A percentile compares a stretch with the other conserved stretches of the same genome.
Evolutionary conservation across 1,140 invertebrate species (phyloP).

Genomic region (Drosophila sproati): DNA sequence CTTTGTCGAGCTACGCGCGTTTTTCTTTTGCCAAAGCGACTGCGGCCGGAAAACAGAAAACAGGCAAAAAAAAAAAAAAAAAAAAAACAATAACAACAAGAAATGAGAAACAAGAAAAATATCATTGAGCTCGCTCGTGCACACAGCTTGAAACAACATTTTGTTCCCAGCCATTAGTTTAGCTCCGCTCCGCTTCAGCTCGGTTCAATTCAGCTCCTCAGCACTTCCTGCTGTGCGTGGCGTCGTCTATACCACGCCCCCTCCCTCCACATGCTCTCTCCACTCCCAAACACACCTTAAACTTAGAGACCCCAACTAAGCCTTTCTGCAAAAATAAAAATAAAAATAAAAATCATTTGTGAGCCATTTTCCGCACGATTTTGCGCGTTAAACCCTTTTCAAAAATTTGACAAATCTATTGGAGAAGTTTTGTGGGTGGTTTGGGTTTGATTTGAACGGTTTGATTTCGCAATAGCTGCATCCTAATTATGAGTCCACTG

Average conservation of each 20-base stretch:
- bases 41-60: slow-evolving; percentile 18
- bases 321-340: not conserved
- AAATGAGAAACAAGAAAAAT: slow-evolving; percentile 56
- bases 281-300: slow-evolving; percentile 18
- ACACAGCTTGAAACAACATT: slow-evolving; percentile 82
- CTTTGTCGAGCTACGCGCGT: slow-evolving; percentile 14
- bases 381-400: slow-evolving; percentile 44
- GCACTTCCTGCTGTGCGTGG: slow-evolving; percentile 60
- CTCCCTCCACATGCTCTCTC: not conserved
- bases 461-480: slow-evolving; percentile 2
- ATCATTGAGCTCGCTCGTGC: slow-evolving; percentile 76
- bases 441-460: not conserved
- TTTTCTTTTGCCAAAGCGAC: slow-evolving; percentile 1
- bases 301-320: slow-evolving; percentile 3
- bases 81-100: slow-evolving; percentile 11
- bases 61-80: slow-evolving; percentile 3
- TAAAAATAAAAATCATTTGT: slow-evolving; percentile 23
- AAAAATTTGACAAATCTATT: slow-evolving; percentile 55
- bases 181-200: slow-evolving; percentile 47
- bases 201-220: slow-evolving; percentile 36
- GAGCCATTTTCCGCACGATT: slow-evolving; percentile 69
- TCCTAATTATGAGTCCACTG: slow-evolving; percentile 44
- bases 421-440: not conserved
- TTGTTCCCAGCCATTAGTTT: slow-evolving; percentile 75
- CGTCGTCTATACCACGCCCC: no score